Base-by-base conservation (phyloP, 2,888 invertebrate species). In the Drosophila vallismaia region DNA sequence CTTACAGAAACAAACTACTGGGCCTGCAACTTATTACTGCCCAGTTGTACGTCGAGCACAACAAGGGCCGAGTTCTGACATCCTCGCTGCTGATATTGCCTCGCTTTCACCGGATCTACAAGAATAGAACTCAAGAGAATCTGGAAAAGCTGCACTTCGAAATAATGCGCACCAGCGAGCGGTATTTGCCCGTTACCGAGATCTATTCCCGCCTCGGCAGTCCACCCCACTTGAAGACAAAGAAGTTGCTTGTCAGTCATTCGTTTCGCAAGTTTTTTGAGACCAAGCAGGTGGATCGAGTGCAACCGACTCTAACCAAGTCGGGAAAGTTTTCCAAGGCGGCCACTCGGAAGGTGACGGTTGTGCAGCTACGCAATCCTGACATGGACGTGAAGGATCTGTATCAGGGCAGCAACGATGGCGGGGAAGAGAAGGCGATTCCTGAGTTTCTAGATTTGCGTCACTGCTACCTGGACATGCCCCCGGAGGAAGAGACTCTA, bases 81-180 rank as follows among this genome's bases (percentile, higher is more conserved):
- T 92, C 93, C 0, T 92, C 92, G 59, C 87, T 95, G 46, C 84
- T 95, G n/a, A 94, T 94, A 77, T 88, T 95, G 53, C 92, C 93
- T 1, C 92, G 94, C 51, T 96, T 95, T 89, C 94, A 92, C 85
- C 91, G 92, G 1, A 92, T 93, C 70, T 92, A 95, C 42, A 93
- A 93, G 71, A 91, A 91, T 1, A 93, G 93, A 69, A 93, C 94
- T 2, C 76, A 86, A 31, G 63, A 69, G n/a, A 62, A 89, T n/a
- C 81, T 91, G 2, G 91, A 90, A 38, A 88, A 81, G 38, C 53
- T 91, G 3, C 90, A 81, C 50, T 14, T 76, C n/a, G 76, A 78
- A 2, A 69, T 92, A 4, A 93, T 93, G 74, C 88, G 33, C 5
- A 46, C 68, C 6, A 75, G 68, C 2, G 19, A 36, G 0, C 56